These are phyloP conservation scores for Onychomys arenicola DNA, from an alignment of 2,797 vertebrate genomes.

Conservation along the genomic window DNA sequence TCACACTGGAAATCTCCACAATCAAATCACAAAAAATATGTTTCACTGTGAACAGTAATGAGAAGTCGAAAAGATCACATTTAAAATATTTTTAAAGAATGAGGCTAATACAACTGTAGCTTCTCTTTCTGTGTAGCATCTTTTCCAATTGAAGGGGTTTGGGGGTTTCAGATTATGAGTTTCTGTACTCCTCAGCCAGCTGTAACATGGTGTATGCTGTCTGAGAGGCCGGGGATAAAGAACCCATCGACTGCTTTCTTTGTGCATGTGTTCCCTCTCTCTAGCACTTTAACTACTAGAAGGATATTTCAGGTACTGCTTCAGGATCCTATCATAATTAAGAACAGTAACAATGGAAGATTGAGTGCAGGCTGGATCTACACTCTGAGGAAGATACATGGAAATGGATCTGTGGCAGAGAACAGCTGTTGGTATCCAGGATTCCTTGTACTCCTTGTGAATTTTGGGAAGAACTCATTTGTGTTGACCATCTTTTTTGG, in stretches of 20 bases:
- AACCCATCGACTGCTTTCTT: not conserved
- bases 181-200: not conserved
- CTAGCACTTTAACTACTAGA: not conserved
- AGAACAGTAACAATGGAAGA: not conserved
- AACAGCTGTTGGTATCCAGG: not conserved
- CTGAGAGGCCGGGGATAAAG: not conserved
- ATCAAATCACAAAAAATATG: constrained; percentile 58
- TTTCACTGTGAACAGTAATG: not conserved
- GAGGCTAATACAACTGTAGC: not conserved
- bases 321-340: not conserved
- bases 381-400: too few relatives aligned
- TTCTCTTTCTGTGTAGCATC: not conserved
- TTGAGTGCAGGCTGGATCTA: not conserved
- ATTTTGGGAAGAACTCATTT: not conserved
- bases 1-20: constrained; percentile 36
- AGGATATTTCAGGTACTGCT: not conserved
- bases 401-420: not conserved
- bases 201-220: not conserved
- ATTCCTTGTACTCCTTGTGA: not conserved
- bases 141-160: not conserved
- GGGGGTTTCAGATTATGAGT: not conserved
- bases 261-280: not conserved
- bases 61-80: not conserved
- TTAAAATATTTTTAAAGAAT: constrained; percentile 24
- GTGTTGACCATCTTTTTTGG: not conserved